Conservation (phyloP, 2,888 invertebrate species). For the Philhelius pedissequus region DNA sequence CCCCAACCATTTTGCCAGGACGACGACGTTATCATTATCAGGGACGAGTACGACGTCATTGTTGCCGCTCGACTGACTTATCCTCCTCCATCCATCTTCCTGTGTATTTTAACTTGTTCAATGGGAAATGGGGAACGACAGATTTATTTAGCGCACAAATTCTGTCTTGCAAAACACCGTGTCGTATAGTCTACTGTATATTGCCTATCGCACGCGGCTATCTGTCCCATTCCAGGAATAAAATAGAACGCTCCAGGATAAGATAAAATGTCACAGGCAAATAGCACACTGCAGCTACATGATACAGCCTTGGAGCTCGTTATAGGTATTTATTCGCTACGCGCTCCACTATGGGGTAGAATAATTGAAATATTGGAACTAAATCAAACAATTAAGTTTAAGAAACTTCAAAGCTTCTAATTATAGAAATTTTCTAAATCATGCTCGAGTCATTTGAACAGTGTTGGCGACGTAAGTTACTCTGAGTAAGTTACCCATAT, state of each 20-base stretch:
- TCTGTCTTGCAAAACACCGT: constrained; percentile 21
- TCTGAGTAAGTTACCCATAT: too few species aligned
- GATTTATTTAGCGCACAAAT: constrained; percentile 65
- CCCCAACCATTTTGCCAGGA: constrained; percentile 37
- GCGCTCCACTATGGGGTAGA: neutral
- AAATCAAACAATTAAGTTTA: neutral
- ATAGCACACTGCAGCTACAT: neutral
- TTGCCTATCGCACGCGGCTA: constrained; percentile 37
- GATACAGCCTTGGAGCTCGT: constrained; percentile 33
- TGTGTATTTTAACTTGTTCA: constrained; percentile 47
- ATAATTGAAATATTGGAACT: neutral
- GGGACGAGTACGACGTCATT: constrained; percentile 63
- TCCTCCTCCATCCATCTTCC: constrained; percentile 31
- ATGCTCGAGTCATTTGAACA: too few species aligned
- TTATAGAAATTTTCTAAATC: too few species aligned
- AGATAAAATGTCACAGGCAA: constrained; percentile 18
- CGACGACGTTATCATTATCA: too few species aligned
- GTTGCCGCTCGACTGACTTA: constrained; percentile 51
- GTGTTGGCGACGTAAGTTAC: too few species aligned
- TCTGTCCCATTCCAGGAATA: neutral
- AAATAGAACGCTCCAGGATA: constrained; percentile 22
- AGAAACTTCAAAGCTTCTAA: neutral
- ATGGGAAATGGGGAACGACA: constrained; percentile 50
- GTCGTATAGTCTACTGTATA: too few species aligned
- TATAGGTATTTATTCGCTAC: constrained; percentile 32